These are phyloP conservation scores for Euphonia xanthogaster DNA, from an alignment of 2,797 vertebrate species.

Conservation along the genomic window DNA sequence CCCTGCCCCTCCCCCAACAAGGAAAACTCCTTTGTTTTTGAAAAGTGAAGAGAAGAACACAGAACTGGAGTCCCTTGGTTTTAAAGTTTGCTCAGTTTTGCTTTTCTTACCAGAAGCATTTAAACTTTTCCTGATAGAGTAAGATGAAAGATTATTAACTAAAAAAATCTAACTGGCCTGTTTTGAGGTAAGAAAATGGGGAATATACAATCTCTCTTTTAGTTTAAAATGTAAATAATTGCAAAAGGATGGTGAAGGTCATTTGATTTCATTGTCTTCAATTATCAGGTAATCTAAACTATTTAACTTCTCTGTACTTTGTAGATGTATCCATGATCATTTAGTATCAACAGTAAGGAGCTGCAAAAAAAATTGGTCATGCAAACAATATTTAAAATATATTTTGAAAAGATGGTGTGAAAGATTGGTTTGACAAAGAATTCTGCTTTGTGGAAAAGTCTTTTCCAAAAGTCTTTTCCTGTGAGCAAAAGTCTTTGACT, in stretches of 20 bases:
- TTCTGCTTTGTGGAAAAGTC: background rate
- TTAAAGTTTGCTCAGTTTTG: background rate
- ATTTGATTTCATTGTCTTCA: background rate
- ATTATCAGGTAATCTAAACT: background rate
- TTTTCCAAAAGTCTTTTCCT: background rate
- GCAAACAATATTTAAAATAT: background rate
- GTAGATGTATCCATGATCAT: background rate
- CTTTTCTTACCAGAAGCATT: background rate
- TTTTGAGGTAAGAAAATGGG: background rate
- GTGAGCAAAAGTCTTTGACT: background rate
- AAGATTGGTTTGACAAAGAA: background rate
- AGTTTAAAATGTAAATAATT: background rate
- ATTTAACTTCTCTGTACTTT: rapidly evolving
- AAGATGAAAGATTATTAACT: background rate
- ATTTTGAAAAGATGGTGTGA: background rate
- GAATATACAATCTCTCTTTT: background rate
- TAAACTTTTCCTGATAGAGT: background rate
- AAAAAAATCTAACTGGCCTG: background rate
- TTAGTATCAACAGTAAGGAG: background rate
- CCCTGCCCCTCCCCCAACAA: background rate
- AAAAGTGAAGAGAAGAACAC: background rate
- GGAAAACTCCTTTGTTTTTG: background rate
- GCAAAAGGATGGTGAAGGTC: background rate
- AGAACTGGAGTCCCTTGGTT: background rate
- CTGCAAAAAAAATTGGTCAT: background rate